Percentiles rank a stretch among this genome's conserved stretches.
These are phyloP conservation scores for Schizopygopsis malacanthus DNA, from an alignment of 2,797 vertebrate genomes.

Conservation along the genomic window DNA sequence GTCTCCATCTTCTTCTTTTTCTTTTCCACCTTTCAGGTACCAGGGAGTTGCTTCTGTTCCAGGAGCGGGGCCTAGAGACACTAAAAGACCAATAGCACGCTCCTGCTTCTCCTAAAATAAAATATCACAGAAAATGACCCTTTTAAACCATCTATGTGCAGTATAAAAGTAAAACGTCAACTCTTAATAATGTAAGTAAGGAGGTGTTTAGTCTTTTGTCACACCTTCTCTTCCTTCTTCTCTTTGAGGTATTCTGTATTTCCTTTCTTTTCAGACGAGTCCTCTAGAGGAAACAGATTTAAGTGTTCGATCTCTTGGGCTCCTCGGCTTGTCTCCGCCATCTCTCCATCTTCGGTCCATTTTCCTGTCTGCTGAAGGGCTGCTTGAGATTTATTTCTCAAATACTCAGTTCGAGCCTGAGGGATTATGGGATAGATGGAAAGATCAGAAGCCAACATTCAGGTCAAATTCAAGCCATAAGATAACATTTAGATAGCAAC, in stretches of 20 bases:
- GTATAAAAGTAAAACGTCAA: neutral
- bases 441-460: neutral
- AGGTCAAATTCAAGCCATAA: neutral
- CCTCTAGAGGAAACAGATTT: conserved; percentile 87
- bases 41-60: conserved; percentile 84
- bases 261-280: conserved; percentile 77
- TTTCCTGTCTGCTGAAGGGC: conserved; percentile 67
- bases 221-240: conserved; percentile 86
- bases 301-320: conserved; percentile 72
- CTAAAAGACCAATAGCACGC: conserved; percentile 87
- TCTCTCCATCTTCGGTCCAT: conserved; percentile 33
- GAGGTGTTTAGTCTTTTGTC: neutral
- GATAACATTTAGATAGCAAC: neutral
- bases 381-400: conserved; percentile 81
- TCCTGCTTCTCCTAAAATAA: conserved; percentile 84
- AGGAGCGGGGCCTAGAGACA: conserved; percentile 86
- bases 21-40: conserved; percentile 83
- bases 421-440: neutral
- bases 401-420: conserved; percentile 86
- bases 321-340: conserved; percentile 12
- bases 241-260: conserved; percentile 89
- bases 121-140: neutral
- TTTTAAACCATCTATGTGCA: neutral
- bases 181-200: neutral
- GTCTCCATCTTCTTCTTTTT: conserved; percentile 53